A percentile compares a stretch with the other conserved stretches of the same genome.
phyloP scores from a whole-genome alignment of 2,888 invertebrate genomes.

The Ernsta delagoae region DNA sequence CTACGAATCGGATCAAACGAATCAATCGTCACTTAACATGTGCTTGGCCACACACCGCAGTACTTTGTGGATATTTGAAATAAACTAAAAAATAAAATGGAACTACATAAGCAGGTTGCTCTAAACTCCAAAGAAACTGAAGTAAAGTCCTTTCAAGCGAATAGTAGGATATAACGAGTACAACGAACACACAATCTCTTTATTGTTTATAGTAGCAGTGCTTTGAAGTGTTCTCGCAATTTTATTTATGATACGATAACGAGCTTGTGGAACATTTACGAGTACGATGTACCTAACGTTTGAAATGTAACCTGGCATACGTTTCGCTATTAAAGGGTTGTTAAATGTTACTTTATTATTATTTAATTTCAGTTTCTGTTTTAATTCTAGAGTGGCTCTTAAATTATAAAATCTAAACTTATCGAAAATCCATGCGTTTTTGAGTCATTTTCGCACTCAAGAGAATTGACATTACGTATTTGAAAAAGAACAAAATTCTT shows the following conservation, averaged over 20 bases:
- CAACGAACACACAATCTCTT: constrained; percentile 11
- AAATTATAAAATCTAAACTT: no score
- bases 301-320: not conserved
- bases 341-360: not conserved
- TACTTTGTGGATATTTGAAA: not conserved
- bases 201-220: constrained; percentile 16
- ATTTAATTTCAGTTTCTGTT: not conserved
- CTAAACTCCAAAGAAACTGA: not conserved
- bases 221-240: constrained; percentile 14
- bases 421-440: no score
- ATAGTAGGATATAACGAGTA: constrained; percentile 9
- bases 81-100: not conserved
- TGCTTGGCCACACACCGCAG: no score
- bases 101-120: constrained; percentile 2
- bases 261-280: constrained; percentile 12
- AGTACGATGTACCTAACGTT: not conserved
- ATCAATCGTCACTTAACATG: no score
- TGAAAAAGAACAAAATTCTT: no score
- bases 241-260: constrained; percentile 21
- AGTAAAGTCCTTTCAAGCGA: not conserved
- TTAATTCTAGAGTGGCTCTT: not conserved
- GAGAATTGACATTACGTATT: no score
- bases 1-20: no score
- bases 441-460: no score
- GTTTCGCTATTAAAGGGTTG: not conserved